Conservation (phyloP, 1,140 invertebrate species). For the Heliconius eleuchia region DNA sequence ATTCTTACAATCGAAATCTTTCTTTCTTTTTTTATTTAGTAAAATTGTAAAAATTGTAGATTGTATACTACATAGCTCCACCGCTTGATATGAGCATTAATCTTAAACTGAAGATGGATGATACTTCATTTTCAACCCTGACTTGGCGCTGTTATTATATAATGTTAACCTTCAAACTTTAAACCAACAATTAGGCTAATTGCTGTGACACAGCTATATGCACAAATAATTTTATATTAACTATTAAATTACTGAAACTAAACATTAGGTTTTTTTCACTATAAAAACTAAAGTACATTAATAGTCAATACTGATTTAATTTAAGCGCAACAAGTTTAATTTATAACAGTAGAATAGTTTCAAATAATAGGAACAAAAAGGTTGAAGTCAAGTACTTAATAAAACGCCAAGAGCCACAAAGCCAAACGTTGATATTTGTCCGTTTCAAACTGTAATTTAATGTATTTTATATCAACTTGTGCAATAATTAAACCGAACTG, state of each 20-base stretch:
- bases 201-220: neutral
- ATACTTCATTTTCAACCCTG: neutral
- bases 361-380: neutral
- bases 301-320: neutral
- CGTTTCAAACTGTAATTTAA: neutral
- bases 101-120: neutral
- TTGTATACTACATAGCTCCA: neutral
- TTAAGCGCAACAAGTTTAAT: neutral
- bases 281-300: no score
- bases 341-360: neutral
- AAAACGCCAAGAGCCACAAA: slow-evolving; percentile 1
- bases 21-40: no score
- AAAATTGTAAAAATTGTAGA: neutral
- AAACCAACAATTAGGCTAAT: neutral
- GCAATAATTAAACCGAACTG: neutral
- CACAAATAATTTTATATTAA: neutral
- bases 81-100: neutral
- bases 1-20: no score
- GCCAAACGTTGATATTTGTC: neutral
- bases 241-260: no score
- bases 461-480: slow-evolving; percentile 8
- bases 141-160: neutral
- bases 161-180: neutral
- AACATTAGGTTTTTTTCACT: no score
- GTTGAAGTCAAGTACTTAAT: neutral